These are phyloP conservation scores for Eulemur mongoz DNA, from an alignment of 2,797 vertebrate species.

Conservation along the genomic window DNA sequence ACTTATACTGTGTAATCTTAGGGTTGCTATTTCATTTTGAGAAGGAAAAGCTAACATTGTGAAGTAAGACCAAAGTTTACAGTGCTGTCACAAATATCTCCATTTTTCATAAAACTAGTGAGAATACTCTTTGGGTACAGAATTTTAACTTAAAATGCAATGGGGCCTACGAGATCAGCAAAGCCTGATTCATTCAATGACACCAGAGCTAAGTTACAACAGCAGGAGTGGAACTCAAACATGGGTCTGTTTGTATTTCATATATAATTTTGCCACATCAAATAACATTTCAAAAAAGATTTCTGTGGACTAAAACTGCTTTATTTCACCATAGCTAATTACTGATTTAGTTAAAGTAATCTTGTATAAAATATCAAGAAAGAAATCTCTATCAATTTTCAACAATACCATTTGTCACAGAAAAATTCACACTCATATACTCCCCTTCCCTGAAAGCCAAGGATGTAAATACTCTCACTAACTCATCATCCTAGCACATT, in stretches of 20 bases:
- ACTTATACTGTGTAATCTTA: background rate
- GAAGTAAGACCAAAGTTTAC: constrained; percentile 30
- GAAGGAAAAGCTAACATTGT: background rate
- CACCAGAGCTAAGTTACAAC: background rate
- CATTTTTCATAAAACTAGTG: background rate
- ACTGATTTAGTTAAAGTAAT: constrained; percentile 13
- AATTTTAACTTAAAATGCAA: constrained; percentile 25
- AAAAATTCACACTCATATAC: background rate
- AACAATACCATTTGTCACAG: background rate
- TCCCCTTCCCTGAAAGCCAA: background rate
- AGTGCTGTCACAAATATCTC: background rate
- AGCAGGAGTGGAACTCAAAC: background rate
- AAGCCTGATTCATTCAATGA: background rate
- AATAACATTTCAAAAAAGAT: constrained; percentile 9
- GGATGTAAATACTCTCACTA: background rate
- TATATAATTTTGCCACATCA: background rate
- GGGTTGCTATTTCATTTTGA: background rate
- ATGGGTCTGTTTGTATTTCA: background rate
- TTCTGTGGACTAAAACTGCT: background rate
- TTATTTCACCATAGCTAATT: background rate
- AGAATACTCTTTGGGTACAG: background rate
- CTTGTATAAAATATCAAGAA: background rate
- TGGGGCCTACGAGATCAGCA: background rate
- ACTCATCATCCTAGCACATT: background rate
- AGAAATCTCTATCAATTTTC: background rate